Evolutionary conservation across 2,888 invertebrate species (phyloP).

Genomic region (Auanema freiburgensis): DNA sequence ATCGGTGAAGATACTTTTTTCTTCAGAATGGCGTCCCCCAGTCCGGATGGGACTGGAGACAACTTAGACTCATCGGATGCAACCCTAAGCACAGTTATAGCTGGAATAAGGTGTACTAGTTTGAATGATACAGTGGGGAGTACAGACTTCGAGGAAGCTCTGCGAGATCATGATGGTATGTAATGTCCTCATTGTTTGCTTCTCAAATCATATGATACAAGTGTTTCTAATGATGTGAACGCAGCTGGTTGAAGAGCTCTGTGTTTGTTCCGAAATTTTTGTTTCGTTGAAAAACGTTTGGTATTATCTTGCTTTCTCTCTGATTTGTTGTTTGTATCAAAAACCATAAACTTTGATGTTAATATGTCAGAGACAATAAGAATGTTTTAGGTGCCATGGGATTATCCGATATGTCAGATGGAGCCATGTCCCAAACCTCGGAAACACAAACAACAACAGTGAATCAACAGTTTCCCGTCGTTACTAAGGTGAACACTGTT

Average conservation of each 20-base stretch:
- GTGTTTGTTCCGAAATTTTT: no score
- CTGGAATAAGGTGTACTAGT: conserved; percentile 10
- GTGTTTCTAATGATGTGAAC: no score
- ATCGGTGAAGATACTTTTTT: no score
- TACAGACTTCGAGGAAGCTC: conserved; percentile 11
- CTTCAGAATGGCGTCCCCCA: no score
- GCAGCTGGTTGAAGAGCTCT: no score
- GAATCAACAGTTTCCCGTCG: conserved; percentile 12
- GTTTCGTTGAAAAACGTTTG: no score
- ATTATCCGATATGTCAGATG: conserved; percentile 23
- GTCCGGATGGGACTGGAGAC: conserved; percentile 1
- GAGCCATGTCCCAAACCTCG: conserved; percentile 19
- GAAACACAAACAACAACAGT: conserved; percentile 13
- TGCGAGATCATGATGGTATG: conserved; percentile 16
- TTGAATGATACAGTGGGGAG: conserved; percentile 15
- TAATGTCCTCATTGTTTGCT: background rate
- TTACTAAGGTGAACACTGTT: conserved; percentile 12
- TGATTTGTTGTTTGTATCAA: no score
- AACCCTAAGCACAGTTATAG: conserved; percentile 20
- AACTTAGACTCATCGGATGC: conserved; percentile 19
- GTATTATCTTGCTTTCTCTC: no score
- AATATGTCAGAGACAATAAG: background rate
- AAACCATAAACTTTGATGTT: no score
- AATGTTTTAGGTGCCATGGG: conserved; percentile 15
- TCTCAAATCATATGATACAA: no score